Conservation (phyloP, 2,113 vertebrate species). For the Leiothrix lutea region DNA sequence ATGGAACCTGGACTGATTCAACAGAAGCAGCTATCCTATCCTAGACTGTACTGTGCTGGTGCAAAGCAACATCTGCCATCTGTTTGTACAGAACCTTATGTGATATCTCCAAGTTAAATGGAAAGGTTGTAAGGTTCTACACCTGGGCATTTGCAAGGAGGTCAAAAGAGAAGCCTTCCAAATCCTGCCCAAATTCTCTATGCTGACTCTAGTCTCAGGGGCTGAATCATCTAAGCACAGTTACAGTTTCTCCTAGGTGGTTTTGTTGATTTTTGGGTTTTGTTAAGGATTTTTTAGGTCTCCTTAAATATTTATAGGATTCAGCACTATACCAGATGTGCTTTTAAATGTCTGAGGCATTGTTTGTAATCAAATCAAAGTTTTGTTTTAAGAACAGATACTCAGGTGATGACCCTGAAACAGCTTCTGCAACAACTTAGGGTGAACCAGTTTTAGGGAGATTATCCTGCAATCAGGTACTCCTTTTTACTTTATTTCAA, state of each 20-base stretch:
- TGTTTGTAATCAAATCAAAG: not conserved
- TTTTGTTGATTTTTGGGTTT: not conserved
- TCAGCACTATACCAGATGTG: not conserved
- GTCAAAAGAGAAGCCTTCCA: not conserved
- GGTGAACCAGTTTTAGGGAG: not conserved
- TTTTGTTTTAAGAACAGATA: not conserved
- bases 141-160: not conserved
- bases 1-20: not conserved
- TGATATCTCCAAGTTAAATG: not conserved
- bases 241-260: not conserved
- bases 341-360: not conserved
- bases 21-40: not conserved
- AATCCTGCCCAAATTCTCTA: not conserved
- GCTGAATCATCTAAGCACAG: not conserved
- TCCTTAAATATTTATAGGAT: not conserved
- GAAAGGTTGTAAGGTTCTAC: not conserved
- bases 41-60: not conserved
- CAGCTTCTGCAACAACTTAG: not conserved
- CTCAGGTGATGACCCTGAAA: not conserved
- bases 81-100: not conserved
- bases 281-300: rapidly evolving
- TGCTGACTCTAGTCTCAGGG: not conserved
- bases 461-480: not conserved
- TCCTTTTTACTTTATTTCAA: not conserved
- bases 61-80: not conserved